Evolutionary conservation across 2,888 invertebrate genomes (phyloP).

Genomic region (Galeopsomyia nigrocyanea): DNA sequence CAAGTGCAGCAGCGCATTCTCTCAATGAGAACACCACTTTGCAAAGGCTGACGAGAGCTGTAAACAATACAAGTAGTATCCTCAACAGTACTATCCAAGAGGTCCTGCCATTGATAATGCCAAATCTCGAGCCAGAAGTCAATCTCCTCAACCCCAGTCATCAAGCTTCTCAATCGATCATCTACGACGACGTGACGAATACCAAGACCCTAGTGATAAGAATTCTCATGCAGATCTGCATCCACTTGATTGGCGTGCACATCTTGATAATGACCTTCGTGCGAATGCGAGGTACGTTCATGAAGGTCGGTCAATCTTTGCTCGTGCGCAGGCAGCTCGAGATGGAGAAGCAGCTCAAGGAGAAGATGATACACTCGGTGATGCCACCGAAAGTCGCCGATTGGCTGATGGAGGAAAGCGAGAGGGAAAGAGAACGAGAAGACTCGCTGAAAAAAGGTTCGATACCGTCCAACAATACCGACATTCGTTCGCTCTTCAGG

Average conservation of each 20-base stretch:
- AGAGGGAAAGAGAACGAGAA: constrained; percentile 74
- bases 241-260: constrained; percentile 93
- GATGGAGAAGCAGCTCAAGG: constrained; percentile 93
- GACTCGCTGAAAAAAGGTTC: constrained; percentile 69
- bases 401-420: constrained; percentile 85
- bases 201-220: constrained; percentile 73
- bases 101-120: constrained; percentile 32
- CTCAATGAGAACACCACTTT: background rate
- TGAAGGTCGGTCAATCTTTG: constrained; percentile 94
- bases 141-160: constrained; percentile 35
- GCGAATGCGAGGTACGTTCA: constrained; percentile 94
- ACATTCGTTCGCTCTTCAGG: constrained; percentile 87
- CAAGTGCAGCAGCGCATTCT: background rate
- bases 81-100: constrained; percentile 33
- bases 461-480: constrained; percentile 70
- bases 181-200: constrained; percentile 50
- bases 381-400: constrained; percentile 96
- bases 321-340: constrained; percentile 90
- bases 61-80: constrained; percentile 20
- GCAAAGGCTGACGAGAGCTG: constrained; percentile 19
- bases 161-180: no score
- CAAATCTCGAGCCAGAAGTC: background rate
- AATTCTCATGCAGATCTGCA: constrained; percentile 86
- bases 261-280: constrained; percentile 94
- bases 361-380: constrained; percentile 97